Percentiles rank a stretch among this genome's conserved stretches.
These are phyloP conservation scores for Agrochola lychnidis DNA, from an alignment of 2,888 invertebrate species.

Conservation along the genomic window DNA sequence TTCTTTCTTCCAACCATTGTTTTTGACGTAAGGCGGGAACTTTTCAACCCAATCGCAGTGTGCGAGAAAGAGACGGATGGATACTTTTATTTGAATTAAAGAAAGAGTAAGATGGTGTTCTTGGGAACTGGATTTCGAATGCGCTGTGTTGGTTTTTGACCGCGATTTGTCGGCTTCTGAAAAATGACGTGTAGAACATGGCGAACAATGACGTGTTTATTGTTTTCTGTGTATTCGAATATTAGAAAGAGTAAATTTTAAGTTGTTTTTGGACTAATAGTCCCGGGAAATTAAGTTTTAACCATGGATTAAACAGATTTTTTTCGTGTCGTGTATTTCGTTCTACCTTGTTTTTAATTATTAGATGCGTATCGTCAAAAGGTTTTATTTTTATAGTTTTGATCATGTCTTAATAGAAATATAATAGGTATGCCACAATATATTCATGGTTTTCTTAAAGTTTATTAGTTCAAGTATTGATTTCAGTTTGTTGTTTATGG, in stretches of 20 bases:
- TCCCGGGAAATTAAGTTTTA: not conserved
- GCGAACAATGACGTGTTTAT: not conserved
- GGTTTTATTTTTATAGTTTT: not conserved
- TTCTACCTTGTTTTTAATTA: not conserved
- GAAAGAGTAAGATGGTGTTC: conserved; percentile 61
- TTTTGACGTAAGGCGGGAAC: conserved; percentile 79
- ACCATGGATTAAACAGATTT: not conserved
- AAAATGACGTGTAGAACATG: not conserved
- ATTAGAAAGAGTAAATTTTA: not conserved
- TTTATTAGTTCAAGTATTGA: not conserved
- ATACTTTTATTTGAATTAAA: conserved; percentile 63
- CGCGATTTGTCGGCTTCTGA: conserved; percentile 11
- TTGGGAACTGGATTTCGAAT: conserved; percentile 42
- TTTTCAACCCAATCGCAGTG: conserved; percentile 78
- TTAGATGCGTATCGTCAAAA: not conserved
- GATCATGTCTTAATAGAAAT: not conserved
- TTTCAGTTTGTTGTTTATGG: not conserved
- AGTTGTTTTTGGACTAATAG: not conserved
- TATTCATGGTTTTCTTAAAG: not conserved
- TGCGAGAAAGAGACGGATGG: conserved; percentile 68
- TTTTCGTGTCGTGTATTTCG: not conserved
- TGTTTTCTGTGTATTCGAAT: not conserved
- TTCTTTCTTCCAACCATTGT: conserved; percentile 73
- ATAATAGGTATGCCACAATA: too few relatives aligned
- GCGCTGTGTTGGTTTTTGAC: conserved; percentile 10